A percentile compares a stretch with the other conserved stretches of the same genome.
phyloP scores from a whole-genome alignment of 1,140 invertebrate species.

The Monomorium pharaonis region DNA sequence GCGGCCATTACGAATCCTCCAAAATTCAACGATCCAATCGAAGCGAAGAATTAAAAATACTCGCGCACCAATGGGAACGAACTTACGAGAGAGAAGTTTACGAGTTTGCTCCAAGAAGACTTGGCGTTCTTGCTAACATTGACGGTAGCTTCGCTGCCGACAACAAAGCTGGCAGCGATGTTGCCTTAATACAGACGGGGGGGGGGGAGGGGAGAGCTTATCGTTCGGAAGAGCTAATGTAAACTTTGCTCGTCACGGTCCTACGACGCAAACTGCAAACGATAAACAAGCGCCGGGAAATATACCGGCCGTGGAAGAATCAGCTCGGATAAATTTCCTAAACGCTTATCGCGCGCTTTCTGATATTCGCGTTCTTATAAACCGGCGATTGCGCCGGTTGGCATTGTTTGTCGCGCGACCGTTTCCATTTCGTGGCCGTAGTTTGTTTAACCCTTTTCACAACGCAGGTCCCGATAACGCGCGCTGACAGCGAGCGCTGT shows the following conservation, averaged over 20 bases:
- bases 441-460: conserved; percentile 33
- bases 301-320: neutral
- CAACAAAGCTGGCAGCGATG: conserved; percentile 16
- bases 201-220: no score
- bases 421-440: no score
- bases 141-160: neutral
- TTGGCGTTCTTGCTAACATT: conserved; percentile 16
- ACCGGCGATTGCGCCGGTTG: neutral
- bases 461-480: conserved; percentile 63
- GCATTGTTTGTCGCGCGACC: neutral
- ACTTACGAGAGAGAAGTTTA: neutral
- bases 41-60: neutral
- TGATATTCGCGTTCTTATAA: neutral
- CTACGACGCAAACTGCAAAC: conserved; percentile 40
- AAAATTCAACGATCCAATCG: neutral
- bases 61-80: neutral
- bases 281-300: neutral
- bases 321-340: neutral
- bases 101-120: neutral
- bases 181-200: conserved; percentile 42
- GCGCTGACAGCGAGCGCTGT: conserved; percentile 63
- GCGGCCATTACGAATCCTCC: neutral
- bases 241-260: conserved; percentile 43
- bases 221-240: conserved; percentile 38
- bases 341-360: neutral